Conservation (phyloP, 64 coral and sea anemone species). For the Pachyseris speciosa region DNA sequence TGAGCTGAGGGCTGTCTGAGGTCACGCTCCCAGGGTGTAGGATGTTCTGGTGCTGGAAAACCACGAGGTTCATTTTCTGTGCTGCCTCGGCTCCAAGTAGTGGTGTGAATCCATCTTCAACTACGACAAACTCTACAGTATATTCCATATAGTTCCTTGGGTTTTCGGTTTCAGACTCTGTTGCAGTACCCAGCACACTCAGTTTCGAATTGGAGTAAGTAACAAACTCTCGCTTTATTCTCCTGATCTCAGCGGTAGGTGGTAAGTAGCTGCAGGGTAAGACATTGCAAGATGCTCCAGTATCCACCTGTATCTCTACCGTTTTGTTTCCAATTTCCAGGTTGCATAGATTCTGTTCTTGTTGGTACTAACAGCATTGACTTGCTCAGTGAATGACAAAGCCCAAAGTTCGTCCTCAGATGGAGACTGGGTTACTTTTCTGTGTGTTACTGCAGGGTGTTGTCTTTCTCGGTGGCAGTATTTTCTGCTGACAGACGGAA, state of each 20-base stretch:
- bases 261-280: not conserved
- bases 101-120: not conserved
- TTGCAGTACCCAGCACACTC: not conserved
- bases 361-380: too few species aligned
- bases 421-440: too few species aligned
- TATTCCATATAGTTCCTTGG: conserved; percentile 9
- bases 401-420: too few species aligned
- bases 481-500: too few species aligned
- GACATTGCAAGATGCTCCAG: conserved; percentile 39
- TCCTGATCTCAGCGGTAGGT: not conserved
- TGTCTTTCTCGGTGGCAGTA: too few species aligned
- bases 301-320: not conserved
- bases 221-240: not conserved
- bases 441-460: too few species aligned
- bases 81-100: not conserved
- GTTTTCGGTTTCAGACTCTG: not conserved
- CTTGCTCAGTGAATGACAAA: too few species aligned
- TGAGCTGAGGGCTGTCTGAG: too few species aligned
- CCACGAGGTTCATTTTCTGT: conserved; percentile 16
- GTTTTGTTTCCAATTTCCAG: conserved; percentile 18
- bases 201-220: conserved; percentile 10
- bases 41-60: conserved; percentile 18
- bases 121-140: not conserved
- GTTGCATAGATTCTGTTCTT: conserved; percentile 7
- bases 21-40: not conserved